phyloP scores from a whole-genome alignment of 2,888 invertebrate genomes.

The Salpingus planirostris region DNA sequence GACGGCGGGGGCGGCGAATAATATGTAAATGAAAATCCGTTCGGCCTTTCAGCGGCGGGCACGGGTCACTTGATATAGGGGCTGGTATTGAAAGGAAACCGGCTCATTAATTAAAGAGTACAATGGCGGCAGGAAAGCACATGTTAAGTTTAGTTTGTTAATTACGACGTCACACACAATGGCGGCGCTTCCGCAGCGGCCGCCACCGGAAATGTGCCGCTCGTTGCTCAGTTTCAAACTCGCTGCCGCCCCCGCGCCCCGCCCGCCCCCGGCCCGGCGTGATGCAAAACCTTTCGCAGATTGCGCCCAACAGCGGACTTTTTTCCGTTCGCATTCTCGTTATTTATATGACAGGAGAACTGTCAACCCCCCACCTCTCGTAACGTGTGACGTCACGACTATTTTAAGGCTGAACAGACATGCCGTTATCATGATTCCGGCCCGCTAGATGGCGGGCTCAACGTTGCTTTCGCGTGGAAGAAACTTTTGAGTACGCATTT shows the following conservation, averaged over 20 bases:
- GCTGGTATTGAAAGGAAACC: conserved; percentile 40
- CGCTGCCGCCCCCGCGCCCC: conserved; percentile 17
- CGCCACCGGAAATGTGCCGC: conserved; percentile 38
- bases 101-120: conserved; percentile 42
- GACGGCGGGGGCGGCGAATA: conserved; percentile 2
- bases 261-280: background rate
- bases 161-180: conserved; percentile 44
- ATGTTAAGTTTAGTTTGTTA: conserved; percentile 48
- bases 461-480: too few species aligned
- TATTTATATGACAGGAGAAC: too few species aligned
- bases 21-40: conserved; percentile 16
- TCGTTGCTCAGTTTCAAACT: conserved; percentile 35
- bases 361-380: too few species aligned
- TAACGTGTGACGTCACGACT: too few species aligned
- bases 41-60: conserved; percentile 18
- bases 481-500: too few species aligned
- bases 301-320: too few species aligned
- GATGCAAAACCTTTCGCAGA: too few species aligned
- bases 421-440: too few species aligned
- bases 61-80: conserved; percentile 40
- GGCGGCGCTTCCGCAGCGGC: conserved; percentile 37
- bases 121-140: conserved; percentile 47
- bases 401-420: too few species aligned
- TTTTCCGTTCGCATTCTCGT: too few species aligned
- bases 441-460: too few species aligned